A percentile compares a stretch with the other conserved stretches of the same genome.
Evolutionary conservation across 2,888 invertebrate genomes (phyloP).

Genomic region (Phytoseiulus persimilis): DNA sequence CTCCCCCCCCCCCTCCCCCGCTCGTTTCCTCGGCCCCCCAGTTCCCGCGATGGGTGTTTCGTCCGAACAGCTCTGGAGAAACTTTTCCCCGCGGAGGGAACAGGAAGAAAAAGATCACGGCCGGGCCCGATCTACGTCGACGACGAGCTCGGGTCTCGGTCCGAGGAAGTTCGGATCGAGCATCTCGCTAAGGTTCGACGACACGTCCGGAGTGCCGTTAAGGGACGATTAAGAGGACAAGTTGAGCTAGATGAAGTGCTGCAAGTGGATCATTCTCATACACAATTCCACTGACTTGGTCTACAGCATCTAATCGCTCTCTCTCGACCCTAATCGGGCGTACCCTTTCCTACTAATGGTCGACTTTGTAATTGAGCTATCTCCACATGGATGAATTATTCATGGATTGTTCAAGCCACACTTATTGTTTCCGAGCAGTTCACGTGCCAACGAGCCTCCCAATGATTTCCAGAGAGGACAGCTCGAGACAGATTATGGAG

Average conservation of each 20-base stretch:
- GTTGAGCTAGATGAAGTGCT: conserved; percentile 1
- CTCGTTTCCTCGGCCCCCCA: background rate
- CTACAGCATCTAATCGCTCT: background rate
- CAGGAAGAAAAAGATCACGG: background rate
- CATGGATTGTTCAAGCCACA: background rate
- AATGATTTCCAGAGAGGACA: background rate
- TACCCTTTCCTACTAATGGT: background rate
- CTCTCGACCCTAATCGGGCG: background rate
- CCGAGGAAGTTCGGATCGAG: background rate
- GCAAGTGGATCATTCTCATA: background rate
- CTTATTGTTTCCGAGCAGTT: background rate
- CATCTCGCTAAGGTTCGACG: background rate
- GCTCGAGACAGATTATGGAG: too few species aligned
- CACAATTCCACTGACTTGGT: background rate
- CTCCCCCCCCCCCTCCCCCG: background rate
- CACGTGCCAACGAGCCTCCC: background rate
- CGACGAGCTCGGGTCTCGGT: background rate
- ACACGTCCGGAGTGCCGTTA: background rate
- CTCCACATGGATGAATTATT: background rate
- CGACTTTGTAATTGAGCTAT: background rate
- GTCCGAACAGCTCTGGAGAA: too few species aligned
- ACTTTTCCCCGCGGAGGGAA: too few species aligned
- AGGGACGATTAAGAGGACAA: background rate
- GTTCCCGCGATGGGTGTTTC: too few species aligned
- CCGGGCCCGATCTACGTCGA: background rate